Evolutionary conservation across 2,113 vertebrate species (phyloP).

Genomic region (Ahaetulla prasina): DNA sequence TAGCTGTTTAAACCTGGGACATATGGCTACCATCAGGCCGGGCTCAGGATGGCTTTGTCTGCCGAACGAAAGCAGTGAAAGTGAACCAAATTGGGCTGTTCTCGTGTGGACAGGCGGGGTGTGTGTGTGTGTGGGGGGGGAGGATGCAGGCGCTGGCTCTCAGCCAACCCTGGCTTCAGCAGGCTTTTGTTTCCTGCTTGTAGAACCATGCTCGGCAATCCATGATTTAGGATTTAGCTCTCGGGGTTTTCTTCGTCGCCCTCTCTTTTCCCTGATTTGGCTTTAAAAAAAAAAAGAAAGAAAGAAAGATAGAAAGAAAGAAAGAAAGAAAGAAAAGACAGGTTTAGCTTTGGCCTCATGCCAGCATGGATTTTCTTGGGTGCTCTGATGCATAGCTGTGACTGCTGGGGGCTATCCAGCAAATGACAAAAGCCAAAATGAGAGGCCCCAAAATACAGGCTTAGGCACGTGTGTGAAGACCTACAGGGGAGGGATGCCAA

Average conservation of each 20-base stretch:
- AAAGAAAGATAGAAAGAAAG: background rate
- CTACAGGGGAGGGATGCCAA: background rate
- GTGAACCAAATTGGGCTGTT: conserved; percentile 39
- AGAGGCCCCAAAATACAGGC: background rate
- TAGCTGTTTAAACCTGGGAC: background rate
- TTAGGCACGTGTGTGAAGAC: background rate
- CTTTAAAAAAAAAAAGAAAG: conserved; percentile 15
- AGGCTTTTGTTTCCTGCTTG: conserved; percentile 57
- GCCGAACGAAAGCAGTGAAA: conserved; percentile 8
- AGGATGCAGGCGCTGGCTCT: conserved; percentile 36
- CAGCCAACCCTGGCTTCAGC: conserved; percentile 53
- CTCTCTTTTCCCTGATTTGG: background rate
- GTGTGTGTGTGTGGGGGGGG: no score
- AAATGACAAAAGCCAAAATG: conserved; percentile 2
- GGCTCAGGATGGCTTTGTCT: conserved; percentile 28
- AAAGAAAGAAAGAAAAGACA: background rate
- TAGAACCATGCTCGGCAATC: conserved; percentile 61
- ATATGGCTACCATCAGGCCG: background rate
- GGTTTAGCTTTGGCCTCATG: background rate
- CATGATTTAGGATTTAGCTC: conserved; percentile 67
- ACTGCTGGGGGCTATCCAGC: conserved; percentile 21
- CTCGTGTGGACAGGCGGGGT: background rate
- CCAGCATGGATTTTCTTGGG: background rate
- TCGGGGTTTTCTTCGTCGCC: background rate
- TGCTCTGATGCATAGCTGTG: conserved; percentile 51